These are phyloP conservation scores for Branchellion lobata DNA, from an alignment of 2,888 invertebrate species.

Conservation along the genomic window DNA sequence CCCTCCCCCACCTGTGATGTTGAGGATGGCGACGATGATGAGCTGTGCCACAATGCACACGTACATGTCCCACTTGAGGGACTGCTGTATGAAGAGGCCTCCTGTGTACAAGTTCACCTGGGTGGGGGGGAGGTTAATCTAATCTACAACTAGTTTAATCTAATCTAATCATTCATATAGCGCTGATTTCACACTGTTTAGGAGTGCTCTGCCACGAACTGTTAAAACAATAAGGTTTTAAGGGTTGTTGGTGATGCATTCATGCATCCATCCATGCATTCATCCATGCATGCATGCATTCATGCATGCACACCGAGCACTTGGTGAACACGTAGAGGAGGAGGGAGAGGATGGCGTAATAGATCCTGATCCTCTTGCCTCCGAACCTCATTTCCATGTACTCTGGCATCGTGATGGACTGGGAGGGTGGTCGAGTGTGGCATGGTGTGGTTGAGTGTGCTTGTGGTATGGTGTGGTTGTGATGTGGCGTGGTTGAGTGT, in stretches of 20 bases:
- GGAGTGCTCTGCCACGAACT: too few species aligned
- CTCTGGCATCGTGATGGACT: conserved; percentile 64
- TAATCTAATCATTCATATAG: too few species aligned
- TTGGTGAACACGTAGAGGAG: conserved; percentile 66
- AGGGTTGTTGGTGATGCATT: too few species aligned
- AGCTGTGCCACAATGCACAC: conserved; percentile 62
- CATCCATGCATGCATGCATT: too few species aligned
- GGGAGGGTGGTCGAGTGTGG: background rate
- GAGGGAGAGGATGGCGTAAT: conserved; percentile 64
- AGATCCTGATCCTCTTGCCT: conserved; percentile 64
- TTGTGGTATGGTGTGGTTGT: too few species aligned
- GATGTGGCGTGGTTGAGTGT: too few species aligned
- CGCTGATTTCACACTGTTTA: too few species aligned
- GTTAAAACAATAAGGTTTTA: too few species aligned
- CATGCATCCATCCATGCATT: too few species aligned
- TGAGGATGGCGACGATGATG: conserved; percentile 63
- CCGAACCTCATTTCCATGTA: conserved; percentile 66
- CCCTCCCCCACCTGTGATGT: conserved; percentile 65
- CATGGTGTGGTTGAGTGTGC: too few species aligned
- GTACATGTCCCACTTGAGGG: conserved; percentile 64
- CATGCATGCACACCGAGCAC: conserved; percentile 65
- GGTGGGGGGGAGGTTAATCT: conserved; percentile 34
- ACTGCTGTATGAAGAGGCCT: conserved; percentile 65
- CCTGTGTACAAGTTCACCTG: conserved; percentile 66
- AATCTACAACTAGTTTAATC: background rate